Conservation (phyloP, 1,140 invertebrate genomes). For the Bilobella aurantiaca region DNA sequence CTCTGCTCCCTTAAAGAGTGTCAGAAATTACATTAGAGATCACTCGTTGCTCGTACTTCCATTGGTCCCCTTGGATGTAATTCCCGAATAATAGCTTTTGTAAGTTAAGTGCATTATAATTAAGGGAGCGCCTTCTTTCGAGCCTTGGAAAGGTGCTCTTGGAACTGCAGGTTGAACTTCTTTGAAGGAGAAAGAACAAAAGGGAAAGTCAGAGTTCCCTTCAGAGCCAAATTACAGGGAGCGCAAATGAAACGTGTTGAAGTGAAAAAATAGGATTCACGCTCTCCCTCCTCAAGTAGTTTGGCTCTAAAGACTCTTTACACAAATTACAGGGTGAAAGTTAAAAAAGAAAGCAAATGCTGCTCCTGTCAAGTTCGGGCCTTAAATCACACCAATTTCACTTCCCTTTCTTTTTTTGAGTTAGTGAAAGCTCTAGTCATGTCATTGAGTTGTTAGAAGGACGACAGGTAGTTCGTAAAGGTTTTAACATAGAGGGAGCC, state of each 20-base stretch:
- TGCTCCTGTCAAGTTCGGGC: no score
- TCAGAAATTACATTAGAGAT: not conserved
- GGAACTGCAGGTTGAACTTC: no score
- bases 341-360: no score
- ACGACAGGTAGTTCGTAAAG: no score
- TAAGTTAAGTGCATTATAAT: not conserved
- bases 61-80: not conserved
- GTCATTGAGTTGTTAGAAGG: no score
- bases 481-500: no score
- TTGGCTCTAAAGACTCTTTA: not conserved
- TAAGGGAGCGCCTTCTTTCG: not conserved
- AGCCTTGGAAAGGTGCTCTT: not conserved
- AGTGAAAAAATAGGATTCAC: not conserved
- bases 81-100: not conserved
- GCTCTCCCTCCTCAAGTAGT: not conserved
- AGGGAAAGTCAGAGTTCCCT: not conserved
- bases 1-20: not conserved
- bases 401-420: no score
- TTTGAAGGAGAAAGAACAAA: not conserved
- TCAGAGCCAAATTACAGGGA: not conserved
- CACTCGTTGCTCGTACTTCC: not conserved
- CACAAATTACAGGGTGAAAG: no score
- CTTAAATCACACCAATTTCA: no score
- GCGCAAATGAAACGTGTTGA: not conserved
- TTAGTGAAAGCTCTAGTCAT: no score